Evolutionary conservation across 2,113 vertebrate genomes (phyloP).

Genomic region (Anoplopoma fimbria): DNA sequence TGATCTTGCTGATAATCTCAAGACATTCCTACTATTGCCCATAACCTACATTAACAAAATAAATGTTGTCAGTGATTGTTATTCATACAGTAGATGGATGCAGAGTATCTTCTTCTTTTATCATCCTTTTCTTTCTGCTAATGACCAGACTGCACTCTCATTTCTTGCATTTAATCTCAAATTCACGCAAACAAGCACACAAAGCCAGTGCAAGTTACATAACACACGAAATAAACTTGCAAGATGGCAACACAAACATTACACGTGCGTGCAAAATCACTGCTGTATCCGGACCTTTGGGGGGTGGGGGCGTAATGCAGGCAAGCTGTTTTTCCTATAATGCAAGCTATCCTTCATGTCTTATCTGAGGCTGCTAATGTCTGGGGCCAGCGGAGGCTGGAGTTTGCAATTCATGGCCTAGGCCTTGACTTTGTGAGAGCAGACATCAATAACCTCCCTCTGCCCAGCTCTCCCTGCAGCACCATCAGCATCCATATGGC

Average conservation of each 20-base stretch:
- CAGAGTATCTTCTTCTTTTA: neutral
- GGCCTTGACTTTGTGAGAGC: conserved; percentile 89
- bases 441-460: conserved; percentile 87
- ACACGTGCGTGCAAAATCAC: conserved; percentile 1
- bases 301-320: conserved; percentile 34
- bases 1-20: conserved; percentile 21
- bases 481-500: conserved; percentile 56
- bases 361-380: conserved; percentile 87
- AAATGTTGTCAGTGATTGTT: neutral
- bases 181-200: conserved; percentile 1
- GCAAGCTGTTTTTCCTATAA: conserved; percentile 79
- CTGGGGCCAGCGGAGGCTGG: conserved; percentile 82
- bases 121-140: neutral
- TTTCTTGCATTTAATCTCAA: conserved; percentile 22
- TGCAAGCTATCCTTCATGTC: conserved; percentile 85
- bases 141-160: neutral
- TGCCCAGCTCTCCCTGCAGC: conserved; percentile 78
- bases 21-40: neutral
- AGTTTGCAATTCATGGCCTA: conserved; percentile 86
- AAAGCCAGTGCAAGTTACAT: neutral
- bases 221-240: neutral
- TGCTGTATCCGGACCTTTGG: neutral
- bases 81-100: neutral
- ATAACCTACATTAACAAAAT: neutral
- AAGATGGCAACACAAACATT: conserved; percentile 16